Percentiles rank a stretch among this genome's conserved stretches.
Conservation (phyloP, 1,140 invertebrate genomes). For the Drosophila navojoa region DNA sequence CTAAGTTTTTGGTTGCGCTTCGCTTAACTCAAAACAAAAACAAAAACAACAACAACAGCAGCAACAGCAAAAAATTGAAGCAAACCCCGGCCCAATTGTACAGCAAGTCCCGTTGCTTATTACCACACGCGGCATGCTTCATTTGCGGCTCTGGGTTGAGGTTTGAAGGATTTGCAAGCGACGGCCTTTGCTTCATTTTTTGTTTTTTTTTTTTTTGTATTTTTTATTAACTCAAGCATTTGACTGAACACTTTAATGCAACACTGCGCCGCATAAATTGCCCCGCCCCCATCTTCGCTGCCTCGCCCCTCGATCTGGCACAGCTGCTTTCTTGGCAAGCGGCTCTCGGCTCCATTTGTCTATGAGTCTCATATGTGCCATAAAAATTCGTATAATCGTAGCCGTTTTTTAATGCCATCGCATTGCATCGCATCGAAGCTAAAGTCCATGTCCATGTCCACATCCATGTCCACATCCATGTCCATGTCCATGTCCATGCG, state of each 20-base stretch:
- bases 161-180: slow-evolving; percentile 35
- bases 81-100: background rate
- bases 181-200: slow-evolving; percentile 16
- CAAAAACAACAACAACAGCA: slow-evolving; percentile 8
- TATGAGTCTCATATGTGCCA: slow-evolving; percentile 80
- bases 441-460: background rate
- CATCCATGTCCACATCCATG: background rate
- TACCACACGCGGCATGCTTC: slow-evolving; percentile 65
- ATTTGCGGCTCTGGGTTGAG: slow-evolving; percentile 49
- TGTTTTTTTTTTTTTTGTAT: no score
- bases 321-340: slow-evolving; percentile 62
- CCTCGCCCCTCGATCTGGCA: background rate
- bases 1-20: slow-evolving; percentile 78
- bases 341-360: slow-evolving; percentile 40
- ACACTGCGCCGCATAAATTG: slow-evolving; percentile 80
- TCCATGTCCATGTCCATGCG: slow-evolving; percentile 33
- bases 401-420: slow-evolving; percentile 39
- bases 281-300: slow-evolving; percentile 1
- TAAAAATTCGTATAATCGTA: slow-evolving; percentile 75
- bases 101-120: slow-evolving; percentile 49
- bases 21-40: slow-evolving; percentile 40
- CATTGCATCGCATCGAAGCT: background rate
- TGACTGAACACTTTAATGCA: slow-evolving; percentile 79
- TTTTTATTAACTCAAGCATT: slow-evolving; percentile 80
- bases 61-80: background rate